Conservation (phyloP, 2,113 vertebrate genomes). For the Jaculus jaculus region DNA sequence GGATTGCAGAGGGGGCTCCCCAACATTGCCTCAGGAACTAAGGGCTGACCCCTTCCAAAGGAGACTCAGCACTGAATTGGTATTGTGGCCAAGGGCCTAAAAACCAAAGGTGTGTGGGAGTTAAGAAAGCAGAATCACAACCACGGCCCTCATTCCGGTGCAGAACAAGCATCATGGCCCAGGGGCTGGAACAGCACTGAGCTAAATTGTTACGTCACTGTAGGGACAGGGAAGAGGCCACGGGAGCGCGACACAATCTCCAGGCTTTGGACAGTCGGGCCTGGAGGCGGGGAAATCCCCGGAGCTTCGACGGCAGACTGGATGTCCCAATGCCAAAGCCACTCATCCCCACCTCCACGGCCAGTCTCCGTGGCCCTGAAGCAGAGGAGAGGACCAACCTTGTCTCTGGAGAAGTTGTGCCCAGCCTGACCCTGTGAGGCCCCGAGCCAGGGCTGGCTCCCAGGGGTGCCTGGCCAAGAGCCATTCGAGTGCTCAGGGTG, state of each 20-base stretch:
- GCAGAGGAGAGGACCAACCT: neutral
- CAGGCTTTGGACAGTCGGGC: neutral
- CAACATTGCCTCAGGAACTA: neutral
- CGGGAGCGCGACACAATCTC: neutral
- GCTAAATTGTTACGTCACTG: neutral
- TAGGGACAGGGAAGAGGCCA: neutral
- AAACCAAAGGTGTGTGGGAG: neutral
- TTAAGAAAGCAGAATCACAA: neutral
- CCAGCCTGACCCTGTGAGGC: too few relatives aligned
- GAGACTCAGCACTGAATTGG: neutral
- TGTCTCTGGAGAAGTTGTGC: neutral
- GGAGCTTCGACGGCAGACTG: neutral
- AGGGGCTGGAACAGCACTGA: neutral
- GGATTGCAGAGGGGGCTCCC: accelerated
- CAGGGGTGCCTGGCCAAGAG: neutral
- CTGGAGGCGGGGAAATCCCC: neutral
- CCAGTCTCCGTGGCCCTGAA: neutral
- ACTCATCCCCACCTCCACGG: neutral
- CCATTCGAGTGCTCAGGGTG: neutral
- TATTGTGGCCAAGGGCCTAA: accelerated
- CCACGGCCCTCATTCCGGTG: neutral
- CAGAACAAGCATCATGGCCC: neutral
- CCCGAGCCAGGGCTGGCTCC: too few relatives aligned
- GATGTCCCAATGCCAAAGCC: accelerated
- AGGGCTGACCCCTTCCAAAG: neutral